Conservation (phyloP, 2,113 vertebrate species). For the Anhinga rufa region DNA sequence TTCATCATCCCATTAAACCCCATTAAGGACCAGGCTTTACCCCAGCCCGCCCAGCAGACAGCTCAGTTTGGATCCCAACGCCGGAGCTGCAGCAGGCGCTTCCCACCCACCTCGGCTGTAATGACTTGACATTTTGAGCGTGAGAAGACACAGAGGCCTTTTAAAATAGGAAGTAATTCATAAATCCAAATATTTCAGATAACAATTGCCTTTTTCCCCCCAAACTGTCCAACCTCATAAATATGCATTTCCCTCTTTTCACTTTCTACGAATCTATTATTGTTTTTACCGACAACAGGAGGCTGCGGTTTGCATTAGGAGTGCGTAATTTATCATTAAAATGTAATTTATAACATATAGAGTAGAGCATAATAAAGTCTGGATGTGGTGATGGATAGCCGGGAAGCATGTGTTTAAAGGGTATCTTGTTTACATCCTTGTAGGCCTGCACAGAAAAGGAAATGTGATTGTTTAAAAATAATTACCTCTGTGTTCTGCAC, state of each 20-base stretch:
- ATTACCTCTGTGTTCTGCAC: background rate
- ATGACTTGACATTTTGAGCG: background rate
- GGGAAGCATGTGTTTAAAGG: background rate
- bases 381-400: conserved; percentile 33
- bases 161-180: background rate
- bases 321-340: conserved; percentile 57
- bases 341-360: conserved; percentile 57
- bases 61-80: background rate
- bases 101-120: background rate
- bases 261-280: conserved; percentile 39
- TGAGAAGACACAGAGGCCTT: background rate
- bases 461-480: background rate
- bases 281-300: conserved; percentile 52
- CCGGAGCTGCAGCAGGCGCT: background rate
- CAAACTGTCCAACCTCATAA: conserved; percentile 31
- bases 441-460: background rate
- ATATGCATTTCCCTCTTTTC: conserved; percentile 50
- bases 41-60: background rate
- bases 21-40: background rate
- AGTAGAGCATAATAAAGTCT: conserved; percentile 26
- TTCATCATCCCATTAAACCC: background rate
- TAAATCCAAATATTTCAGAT: conserved; percentile 30
- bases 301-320: background rate
- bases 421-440: conserved; percentile 31
- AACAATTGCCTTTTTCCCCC: conserved; percentile 6